These are phyloP conservation scores for Scaptomyza graminum DNA, from an alignment of 1,140 invertebrate species.

Conservation along the genomic window DNA sequence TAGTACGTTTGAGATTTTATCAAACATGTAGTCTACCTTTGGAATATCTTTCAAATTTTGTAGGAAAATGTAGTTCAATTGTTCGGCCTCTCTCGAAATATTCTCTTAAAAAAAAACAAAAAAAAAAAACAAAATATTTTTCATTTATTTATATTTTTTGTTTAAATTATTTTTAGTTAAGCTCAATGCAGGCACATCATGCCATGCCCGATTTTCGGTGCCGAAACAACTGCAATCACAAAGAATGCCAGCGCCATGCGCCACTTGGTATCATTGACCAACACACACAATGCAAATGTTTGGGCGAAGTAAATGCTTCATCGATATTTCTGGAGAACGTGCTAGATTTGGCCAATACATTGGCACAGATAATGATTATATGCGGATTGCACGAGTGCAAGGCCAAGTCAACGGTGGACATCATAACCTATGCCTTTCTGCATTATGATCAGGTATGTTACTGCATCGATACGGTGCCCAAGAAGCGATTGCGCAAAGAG, in stretches of 20 bases:
- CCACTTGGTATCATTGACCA: slow-evolving; percentile 72
- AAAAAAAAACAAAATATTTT: slow-evolving; percentile 14
- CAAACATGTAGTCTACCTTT: neutral
- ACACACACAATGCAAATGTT: slow-evolving; percentile 71
- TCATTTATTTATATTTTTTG: neutral
- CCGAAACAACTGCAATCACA: slow-evolving; percentile 73
- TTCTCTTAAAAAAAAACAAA: slow-evolving; percentile 10
- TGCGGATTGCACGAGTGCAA: slow-evolving; percentile 81
- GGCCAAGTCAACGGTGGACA: slow-evolving; percentile 76
- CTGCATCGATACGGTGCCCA: slow-evolving; percentile 72
- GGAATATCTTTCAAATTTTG: neutral
- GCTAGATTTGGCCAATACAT: slow-evolving; percentile 69
- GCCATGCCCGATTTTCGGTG: slow-evolving; percentile 77
- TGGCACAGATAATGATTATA: slow-evolving; percentile 78
- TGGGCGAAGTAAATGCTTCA: slow-evolving; percentile 75
- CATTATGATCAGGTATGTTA: slow-evolving; percentile 82
- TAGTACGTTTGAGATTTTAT: too few relatives aligned
- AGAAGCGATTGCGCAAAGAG: slow-evolving; percentile 75
- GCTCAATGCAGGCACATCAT: slow-evolving; percentile 71
- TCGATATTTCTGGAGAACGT: slow-evolving; percentile 80
- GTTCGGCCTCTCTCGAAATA: slow-evolving; percentile 3
- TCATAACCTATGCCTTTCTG: slow-evolving; percentile 73
- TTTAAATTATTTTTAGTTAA: neutral
- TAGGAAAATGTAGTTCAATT: slow-evolving; percentile 6
- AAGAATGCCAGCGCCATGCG: slow-evolving; percentile 75